Evolutionary conservation across 2,113 vertebrate genomes (phyloP).

Genomic region (Tricholaema leucomelas): DNA sequence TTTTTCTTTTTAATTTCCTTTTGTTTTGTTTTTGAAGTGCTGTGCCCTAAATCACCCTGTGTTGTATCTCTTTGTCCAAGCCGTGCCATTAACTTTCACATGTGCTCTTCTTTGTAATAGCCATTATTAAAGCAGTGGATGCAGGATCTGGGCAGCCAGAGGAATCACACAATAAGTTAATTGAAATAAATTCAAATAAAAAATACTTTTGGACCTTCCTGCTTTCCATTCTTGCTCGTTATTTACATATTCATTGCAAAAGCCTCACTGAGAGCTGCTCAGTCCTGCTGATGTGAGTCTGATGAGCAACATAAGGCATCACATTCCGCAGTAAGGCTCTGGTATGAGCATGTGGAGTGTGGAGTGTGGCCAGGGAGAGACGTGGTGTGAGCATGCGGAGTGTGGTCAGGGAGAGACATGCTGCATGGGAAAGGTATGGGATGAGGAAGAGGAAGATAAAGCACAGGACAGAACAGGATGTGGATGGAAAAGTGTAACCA

Average conservation of each 20-base stretch:
- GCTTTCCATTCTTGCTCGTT: neutral
- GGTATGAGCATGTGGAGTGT: neutral
- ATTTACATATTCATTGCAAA: neutral
- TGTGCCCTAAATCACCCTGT: neutral
- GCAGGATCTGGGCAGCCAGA: neutral
- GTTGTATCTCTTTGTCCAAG: neutral
- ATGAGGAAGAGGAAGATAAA: neutral
- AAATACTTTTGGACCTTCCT: neutral
- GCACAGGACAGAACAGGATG: neutral
- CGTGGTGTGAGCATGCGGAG: neutral
- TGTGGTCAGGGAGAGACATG: too few species aligned
- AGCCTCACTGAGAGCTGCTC: neutral
- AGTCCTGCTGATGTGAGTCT: neutral
- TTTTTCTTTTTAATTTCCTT: neutral
- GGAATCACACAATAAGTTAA: neutral
- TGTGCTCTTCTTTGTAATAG: neutral
- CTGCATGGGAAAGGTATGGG: neutral
- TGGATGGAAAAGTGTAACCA: neutral
- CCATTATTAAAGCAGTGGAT: neutral
- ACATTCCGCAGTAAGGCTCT: neutral
- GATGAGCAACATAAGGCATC: neutral
- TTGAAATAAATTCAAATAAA: neutral
- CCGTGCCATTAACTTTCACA: neutral
- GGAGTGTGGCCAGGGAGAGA: neutral
- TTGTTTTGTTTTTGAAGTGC: neutral